Percentiles rank a stretch among this genome's conserved stretches.
These are phyloP conservation scores for Tragopan temminckii DNA, from an alignment of 2,797 vertebrate species.

Conservation along the genomic window DNA sequence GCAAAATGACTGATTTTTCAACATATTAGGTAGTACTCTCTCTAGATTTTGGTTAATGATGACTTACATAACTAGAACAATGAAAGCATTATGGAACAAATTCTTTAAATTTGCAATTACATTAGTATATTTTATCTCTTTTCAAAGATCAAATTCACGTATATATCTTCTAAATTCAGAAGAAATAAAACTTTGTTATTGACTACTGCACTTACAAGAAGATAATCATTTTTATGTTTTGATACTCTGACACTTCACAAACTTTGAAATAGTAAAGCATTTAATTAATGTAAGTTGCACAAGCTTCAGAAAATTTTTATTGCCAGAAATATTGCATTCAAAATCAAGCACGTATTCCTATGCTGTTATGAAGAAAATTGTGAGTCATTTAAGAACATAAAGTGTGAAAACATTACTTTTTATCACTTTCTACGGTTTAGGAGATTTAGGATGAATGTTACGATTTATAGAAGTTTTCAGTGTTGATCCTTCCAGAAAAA, in stretches of 20 bases:
- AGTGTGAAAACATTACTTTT: not conserved
- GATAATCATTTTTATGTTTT: not conserved
- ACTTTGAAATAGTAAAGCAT: not conserved
- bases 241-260: not conserved
- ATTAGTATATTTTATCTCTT: too few species aligned
- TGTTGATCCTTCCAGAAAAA: not conserved
- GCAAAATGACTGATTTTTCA: not conserved
- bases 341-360: not conserved
- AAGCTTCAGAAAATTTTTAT: not conserved
- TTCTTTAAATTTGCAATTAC: too few species aligned
- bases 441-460: not conserved
- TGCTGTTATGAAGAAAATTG: not conserved
- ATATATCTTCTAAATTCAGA: too few species aligned
- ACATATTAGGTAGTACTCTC: not conserved
- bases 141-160: too few species aligned
- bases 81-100: too few species aligned
- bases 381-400: not conserved
- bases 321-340: not conserved
- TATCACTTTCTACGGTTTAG: not conserved
- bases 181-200: not conserved
- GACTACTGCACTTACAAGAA: not conserved
- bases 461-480: not conserved
- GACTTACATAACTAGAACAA: too few species aligned
- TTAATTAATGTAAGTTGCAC: not conserved
- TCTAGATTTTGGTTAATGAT: too few species aligned